Base-by-base conservation (phyloP, 2,888 invertebrate genomes). In the Brachyptera risi region DNA sequence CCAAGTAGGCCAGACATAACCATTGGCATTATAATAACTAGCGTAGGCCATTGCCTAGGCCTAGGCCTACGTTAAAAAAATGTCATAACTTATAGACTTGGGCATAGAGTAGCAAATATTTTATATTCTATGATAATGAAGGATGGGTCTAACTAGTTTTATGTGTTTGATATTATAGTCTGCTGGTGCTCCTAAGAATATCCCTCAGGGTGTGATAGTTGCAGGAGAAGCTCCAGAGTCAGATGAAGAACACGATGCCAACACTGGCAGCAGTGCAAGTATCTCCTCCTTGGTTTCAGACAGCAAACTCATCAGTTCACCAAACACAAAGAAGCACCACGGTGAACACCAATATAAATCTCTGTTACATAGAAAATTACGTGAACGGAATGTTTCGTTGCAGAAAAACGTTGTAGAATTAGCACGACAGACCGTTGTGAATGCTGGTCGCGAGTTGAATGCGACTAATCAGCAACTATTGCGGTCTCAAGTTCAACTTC, bases 201-300 rank as follows among this genome's bases (percentile, higher is more conserved):
- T n/a, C n/a, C n/a, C n/a, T n/a, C 62, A 63, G 27, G 67, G 67
- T 21, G 59, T 59, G 9, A 62, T 65, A 19, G 57, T 67, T 1
- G 62, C 61, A 26, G 67, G 67, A 13, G 67, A 67, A 54, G 67
- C 67, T 24, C 65, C 67, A 17, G 67, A 67, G 56, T 67, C 67
- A 11, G 67, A 67, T 24, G 67, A 67, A 49, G 67, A 67, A 44
- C 51, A 59, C 26, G 63, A 64, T 37, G 62, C 57, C 1, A 58
- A 58, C 13, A 67, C 63, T 59, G 57, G 62, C 0, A 63, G 64
- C 49, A 66, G 66, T 58, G 63, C 63, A 63, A 7, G 56, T 63
- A 4, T 66, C 63, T 13, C 65, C 9, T 61, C 65, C 15, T 27
- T 62, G 13, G 57, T 59, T 1, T 58, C 59, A 1, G 38, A 26